Conservation (phyloP, 2,797 vertebrate genomes). For the Syncerus caffer region DNA sequence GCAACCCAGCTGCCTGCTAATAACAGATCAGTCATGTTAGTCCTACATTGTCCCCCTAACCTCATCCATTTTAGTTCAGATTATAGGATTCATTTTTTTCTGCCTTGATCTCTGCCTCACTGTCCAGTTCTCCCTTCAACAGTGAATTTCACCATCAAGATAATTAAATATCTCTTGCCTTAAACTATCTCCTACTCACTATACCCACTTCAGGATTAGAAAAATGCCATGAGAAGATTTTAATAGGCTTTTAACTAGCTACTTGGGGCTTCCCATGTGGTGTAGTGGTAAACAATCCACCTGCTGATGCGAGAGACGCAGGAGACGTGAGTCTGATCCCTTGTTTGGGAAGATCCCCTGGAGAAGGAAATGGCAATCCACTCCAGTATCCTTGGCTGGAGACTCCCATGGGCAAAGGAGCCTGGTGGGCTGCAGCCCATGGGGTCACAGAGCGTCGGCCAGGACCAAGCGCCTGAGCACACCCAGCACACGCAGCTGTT, state of each 20-base stretch:
- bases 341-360: background rate
- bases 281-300: background rate
- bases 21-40: background rate
- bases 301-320: background rate
- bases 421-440: background rate
- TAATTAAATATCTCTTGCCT: background rate
- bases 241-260: background rate
- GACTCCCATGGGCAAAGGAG: background rate
- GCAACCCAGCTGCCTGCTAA: background rate
- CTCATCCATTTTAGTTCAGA: background rate
- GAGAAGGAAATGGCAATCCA: background rate
- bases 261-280: background rate
- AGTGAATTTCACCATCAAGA: background rate
- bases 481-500: background rate
- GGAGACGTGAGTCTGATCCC: background rate
- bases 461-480: background rate
- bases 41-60: rapidly evolving
- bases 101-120: background rate
- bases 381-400: background rate
- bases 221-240: background rate
- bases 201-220: background rate
- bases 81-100: background rate
- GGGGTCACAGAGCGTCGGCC: background rate
- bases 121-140: rapidly evolving
- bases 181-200: background rate